Conservation (phyloP, 2,888 invertebrate genomes). For the Brenthis hecate region DNA sequence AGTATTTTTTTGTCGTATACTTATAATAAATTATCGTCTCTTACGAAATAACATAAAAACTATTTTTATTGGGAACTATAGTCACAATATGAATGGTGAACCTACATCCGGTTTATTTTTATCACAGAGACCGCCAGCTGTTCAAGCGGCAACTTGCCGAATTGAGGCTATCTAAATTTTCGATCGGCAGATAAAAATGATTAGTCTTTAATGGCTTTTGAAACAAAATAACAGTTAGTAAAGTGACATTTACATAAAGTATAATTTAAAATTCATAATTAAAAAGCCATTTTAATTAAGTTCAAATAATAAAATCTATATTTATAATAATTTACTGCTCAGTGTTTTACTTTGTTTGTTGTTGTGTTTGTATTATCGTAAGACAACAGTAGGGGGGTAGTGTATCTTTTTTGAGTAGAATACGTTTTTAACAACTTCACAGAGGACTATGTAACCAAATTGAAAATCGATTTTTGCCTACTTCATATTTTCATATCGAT, state of each 20-base stretch:
- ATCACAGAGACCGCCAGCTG: conserved; percentile 33
- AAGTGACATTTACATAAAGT: conserved; percentile 7
- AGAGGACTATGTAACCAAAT: no score
- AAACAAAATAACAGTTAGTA: conserved; percentile 15
- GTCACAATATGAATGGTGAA: conserved; percentile 4
- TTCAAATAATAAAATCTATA: not conserved
- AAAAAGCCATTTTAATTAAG: not conserved
- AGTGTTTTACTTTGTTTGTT: no score
- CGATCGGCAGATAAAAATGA: conserved; percentile 21
- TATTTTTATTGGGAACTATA: not conserved
- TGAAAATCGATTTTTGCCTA: no score
- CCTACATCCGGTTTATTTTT: conserved; percentile 28
- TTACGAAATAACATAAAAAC: not conserved
- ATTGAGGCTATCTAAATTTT: conserved; percentile 28
- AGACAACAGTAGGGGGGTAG: no score
- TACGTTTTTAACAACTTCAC: no score
- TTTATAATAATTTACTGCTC: not conserved
- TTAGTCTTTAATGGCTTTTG: conserved; percentile 7
- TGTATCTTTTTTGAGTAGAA: no score
- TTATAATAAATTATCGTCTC: no score
- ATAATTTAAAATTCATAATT: not conserved
- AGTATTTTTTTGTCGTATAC: no score
- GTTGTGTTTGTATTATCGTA: no score
- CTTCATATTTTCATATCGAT: no score
- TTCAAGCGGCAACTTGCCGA: conserved; percentile 30